These are phyloP conservation scores for Sitophilus oryzae DNA, from an alignment of 1,140 invertebrate genomes.

Conservation along the genomic window DNA sequence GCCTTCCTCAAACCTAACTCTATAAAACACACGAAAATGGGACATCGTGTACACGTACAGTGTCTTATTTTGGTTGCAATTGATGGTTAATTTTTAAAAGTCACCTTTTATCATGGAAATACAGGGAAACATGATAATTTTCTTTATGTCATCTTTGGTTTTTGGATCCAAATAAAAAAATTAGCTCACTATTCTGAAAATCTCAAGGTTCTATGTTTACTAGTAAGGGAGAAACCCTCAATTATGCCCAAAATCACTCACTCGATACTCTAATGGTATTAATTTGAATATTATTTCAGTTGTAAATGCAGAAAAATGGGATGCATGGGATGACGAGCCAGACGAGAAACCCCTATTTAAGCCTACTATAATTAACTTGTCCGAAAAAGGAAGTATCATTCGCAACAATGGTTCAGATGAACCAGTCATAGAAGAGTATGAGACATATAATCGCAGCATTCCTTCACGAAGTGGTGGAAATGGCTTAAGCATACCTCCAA, in stretches of 20 bases:
- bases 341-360: constrained; percentile 48
- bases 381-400: constrained; percentile 61
- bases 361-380: constrained; percentile 60
- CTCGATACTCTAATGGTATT: not conserved
- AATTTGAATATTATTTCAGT: constrained; percentile 6
- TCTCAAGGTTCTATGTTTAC: too few species aligned
- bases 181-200: too few species aligned
- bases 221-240: too few species aligned
- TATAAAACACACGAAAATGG: too few species aligned
- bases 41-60: too few species aligned
- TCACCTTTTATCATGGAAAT: not conserved
- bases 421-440: constrained; percentile 27
- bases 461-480: not conserved
- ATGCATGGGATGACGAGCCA: constrained; percentile 45
- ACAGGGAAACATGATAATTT: too few species aligned
- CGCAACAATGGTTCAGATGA: constrained; percentile 47
- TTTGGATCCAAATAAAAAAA: too few species aligned
- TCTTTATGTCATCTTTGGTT: too few species aligned
- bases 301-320: constrained; percentile 31
- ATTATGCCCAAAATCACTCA: too few species aligned
- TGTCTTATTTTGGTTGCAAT: too few species aligned
- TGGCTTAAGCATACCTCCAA: not conserved
- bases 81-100: not conserved
- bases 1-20: too few species aligned
- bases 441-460: constrained; percentile 5